Base-by-base conservation (phyloP, 2,888 invertebrate genomes). In the Patella depressa region DNA sequence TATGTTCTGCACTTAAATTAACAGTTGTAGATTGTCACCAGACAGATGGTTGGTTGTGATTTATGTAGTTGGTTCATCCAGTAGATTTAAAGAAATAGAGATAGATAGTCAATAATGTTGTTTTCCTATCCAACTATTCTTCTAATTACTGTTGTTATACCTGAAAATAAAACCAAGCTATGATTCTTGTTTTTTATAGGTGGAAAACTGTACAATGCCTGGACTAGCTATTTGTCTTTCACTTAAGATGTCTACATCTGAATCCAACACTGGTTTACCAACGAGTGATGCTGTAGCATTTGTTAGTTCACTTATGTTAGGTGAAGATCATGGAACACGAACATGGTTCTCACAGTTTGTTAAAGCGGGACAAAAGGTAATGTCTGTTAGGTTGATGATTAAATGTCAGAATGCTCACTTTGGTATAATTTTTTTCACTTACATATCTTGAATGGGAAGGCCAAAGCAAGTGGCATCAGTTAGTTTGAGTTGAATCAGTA, bases 341-440 rank as follows among this genome's bases (percentile, higher is more conserved):
- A 95, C 95, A 76, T 98, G 98, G 98, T 97, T 98, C 91, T 96
- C 97, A 1, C 94, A 96, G 88, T 98, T 97, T 89, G 94, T 98
- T 72, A 94, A 97, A 78, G 96, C 95, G 85, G 95, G 96, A 0
- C 96, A 97, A 79, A 86, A 88, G 85, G 89, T 89, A 79, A 82
- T 70, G 53, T 34, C 34, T 34, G 34, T 5, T 34, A 45, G 45
- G 9, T 45, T 45, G 45, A 45, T 45, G 45, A 45, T 45, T 45
- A 45, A 45, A 9, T 45, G 7, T 9, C 45, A 45, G 45, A 9
- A 7, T 45, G 9, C 45, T 45, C 45, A 45, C 45, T 9, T 45
- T 1, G 45, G 7, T 34, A 45, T 45, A 7, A 45, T 2, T 45
- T 7, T 45, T 45, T 45, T 7, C 5, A 0, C 0, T 45, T 7